Base-by-base conservation (phyloP, 2,797 vertebrate species). In the Tamandua tetradactyla region DNA sequence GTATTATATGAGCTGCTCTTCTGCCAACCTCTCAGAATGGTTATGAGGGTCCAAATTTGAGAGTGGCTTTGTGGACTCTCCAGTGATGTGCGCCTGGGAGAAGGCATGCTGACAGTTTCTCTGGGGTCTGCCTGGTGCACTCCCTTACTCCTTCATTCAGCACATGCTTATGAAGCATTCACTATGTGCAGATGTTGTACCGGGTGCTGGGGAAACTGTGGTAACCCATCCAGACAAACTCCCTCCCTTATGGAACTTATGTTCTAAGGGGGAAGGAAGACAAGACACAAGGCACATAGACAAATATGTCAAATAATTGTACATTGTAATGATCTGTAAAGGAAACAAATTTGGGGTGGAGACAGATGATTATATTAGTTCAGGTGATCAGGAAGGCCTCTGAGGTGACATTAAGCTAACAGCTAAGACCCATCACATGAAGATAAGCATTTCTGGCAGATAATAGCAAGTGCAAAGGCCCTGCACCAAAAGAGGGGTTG, bases 51-150 rank as follows among this genome's bases (percentile, higher is more conserved):
- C 49, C 23, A 7, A 3, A 35, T 42, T 75, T 61, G 25, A 82
- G 64, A 49, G 23, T 1, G 5, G 22, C 78, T 72, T 81, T 75
- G 30, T 42, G 57, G 25, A 66, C 47, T 52, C 35, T 74, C 30
- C 32, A 18, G 15, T n/a, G 32, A 0, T 3, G 6, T 66, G 35
- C 32, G 27, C 2, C 1, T 1, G 25, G 35, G 20, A 13, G n/a
- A 32, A 32, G 18, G 35, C 22, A n/a, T 55, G 30, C 5, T 80
- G 9, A 9, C 32, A 37, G 49, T 4, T 72, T 23, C 82, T 68
- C 74, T 61, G 74, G 59, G 30, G 42, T 8, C 22, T 75, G 80
- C 10, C 0, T 23, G 37, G 47, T 22, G 52, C 10, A 2, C 3
- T 7, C 40, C 25, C 40, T 85, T 11, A 35, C 22, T 40, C 12